Percentiles rank a stretch among this genome's conserved stretches.
Conservation (phyloP, 64 coral and sea anemone genomes). For the Dendrophyllia cribrosa region DNA sequence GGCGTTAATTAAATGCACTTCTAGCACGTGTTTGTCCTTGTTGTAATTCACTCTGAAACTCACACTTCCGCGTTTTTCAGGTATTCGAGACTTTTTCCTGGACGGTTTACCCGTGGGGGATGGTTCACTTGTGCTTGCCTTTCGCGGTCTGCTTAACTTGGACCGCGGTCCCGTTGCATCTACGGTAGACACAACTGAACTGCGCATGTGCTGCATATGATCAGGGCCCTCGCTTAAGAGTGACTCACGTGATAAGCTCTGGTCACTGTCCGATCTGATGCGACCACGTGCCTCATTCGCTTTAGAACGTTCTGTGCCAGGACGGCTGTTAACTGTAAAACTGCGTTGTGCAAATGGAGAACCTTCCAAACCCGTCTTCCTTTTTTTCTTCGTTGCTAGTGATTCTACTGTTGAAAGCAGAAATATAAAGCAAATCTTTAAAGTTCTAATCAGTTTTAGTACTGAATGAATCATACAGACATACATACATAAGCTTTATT, state of each 20-base stretch:
- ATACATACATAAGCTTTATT: too few relatives aligned
- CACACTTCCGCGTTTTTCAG: conserved; percentile 50
- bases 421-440: neutral
- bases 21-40: conserved; percentile 42
- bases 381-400: neutral
- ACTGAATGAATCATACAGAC: too few relatives aligned
- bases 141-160: neutral
- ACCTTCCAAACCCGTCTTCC: neutral
- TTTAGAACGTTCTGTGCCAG: neutral
- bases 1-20: conserved; percentile 83
- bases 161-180: neutral
- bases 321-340: neutral
- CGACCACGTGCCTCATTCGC: too few relatives aligned
- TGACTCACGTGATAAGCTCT: conserved; percentile 3
- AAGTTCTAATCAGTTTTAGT: too few relatives aligned
- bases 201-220: conserved; percentile 1
- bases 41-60: conserved; percentile 57
- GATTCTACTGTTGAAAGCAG: neutral
- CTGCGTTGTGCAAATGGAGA: conserved; percentile 4
- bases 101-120: neutral
- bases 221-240: conserved; percentile 5
- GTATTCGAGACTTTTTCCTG: neutral
- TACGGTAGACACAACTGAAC: conserved; percentile 6
- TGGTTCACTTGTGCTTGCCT: neutral
- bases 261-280: neutral